phyloP scores from a whole-genome alignment of 30 jellyfish, hydroid and myxozoan species.

The Catostylus mosaicus region DNA sequence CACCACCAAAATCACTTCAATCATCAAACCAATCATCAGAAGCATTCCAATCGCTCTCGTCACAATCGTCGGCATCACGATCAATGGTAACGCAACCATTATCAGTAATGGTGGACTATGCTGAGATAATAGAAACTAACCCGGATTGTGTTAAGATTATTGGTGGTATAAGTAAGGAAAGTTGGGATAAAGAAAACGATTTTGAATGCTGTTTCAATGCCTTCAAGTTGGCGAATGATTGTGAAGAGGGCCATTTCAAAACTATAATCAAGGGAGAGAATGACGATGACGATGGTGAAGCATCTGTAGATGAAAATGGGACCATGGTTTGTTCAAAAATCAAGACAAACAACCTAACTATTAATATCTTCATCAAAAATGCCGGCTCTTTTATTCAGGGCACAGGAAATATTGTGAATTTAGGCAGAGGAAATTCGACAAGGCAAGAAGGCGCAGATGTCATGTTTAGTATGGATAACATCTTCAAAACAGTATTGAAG shows the following conservation, averaged over 20 bases:
- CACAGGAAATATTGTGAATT: neutral
- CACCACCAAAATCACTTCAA: no score
- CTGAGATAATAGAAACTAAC: neutral
- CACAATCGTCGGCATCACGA: no score
- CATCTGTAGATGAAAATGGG: neutral
- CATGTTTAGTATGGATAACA: neutral
- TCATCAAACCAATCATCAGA: no score
- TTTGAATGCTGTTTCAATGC: no score
- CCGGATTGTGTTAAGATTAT: no score
- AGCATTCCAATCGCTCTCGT: no score
- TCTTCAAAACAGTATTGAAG: neutral
- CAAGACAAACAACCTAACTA: neutral
- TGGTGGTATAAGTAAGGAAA: no score
- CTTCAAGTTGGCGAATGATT: no score
- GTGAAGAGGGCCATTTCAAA: no score
- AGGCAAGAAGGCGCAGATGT: constrained; percentile 1
- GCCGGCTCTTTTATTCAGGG: neutral
- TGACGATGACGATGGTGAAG: neutral
- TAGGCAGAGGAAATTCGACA: neutral
- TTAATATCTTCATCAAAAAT: neutral
- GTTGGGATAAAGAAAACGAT: no score
- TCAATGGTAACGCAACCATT: no score
- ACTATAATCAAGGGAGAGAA: neutral
- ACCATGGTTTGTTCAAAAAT: neutral
- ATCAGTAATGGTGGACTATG: no score